These are phyloP conservation scores for Pantelozetes paolii DNA, from an alignment of 2,888 invertebrate species.

Conservation along the genomic window DNA sequence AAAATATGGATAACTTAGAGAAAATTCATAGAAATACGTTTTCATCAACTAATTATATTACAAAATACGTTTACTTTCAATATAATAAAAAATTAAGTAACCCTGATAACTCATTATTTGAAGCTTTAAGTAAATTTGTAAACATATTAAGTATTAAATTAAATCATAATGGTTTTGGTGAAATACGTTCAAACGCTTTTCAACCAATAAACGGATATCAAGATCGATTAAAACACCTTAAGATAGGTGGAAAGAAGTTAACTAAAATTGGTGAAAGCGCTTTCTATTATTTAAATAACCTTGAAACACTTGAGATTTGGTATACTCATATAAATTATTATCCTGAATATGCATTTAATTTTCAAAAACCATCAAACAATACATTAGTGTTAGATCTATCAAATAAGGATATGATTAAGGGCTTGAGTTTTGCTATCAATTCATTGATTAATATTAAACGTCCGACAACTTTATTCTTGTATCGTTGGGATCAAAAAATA, in stretches of 20 bases:
- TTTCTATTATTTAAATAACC: neutral
- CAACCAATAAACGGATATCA: slow-evolving; percentile 18
- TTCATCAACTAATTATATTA: neutral
- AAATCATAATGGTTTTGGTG: neutral
- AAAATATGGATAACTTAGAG: neutral
- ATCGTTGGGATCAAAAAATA: no score
- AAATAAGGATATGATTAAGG: neutral
- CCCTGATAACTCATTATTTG: neutral
- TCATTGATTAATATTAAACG: neutral
- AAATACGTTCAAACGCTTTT: slow-evolving; percentile 6
- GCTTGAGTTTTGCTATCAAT: neutral
- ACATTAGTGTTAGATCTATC: neutral
- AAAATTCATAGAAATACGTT: neutral
- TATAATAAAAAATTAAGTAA: neutral
- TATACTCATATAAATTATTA: neutral
- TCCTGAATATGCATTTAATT: neutral
- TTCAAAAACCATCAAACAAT: neutral
- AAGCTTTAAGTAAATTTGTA: neutral
- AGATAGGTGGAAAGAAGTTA: neutral
- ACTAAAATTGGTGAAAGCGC: neutral
- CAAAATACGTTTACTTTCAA: neutral
- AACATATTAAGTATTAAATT: neutral
- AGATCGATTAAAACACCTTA: neutral
- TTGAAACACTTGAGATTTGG: neutral
- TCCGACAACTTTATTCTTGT: neutral